Base-by-base conservation (phyloP, 1,140 invertebrate species). In the Hyphantria cunea region DNA sequence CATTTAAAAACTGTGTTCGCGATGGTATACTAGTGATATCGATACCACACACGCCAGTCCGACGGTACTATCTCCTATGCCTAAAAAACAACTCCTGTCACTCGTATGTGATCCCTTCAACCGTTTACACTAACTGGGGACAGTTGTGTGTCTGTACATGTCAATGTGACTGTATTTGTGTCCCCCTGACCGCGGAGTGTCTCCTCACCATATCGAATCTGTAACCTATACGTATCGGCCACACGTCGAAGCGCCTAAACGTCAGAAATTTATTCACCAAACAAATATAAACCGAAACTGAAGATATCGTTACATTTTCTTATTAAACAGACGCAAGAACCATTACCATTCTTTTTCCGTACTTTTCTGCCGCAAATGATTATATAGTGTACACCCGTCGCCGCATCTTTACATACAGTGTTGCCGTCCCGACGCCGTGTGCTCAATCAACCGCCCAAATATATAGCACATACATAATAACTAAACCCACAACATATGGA, bases 21-120 rank as follows among this genome's bases (percentile, higher is more conserved):
- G 17, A 25, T 25, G 17, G 17, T 25, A 25, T 25, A 25, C 17
- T 25, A 3, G 17, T 25, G 7, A 7, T 3, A 39, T 39, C 7
- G 9, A n/a, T 7, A 7, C 37, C 9, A 39, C 37, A 39, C n/a
- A 25, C 37, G 2, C 37, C 37, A n/a, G 37, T 25, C 17, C 3
- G 37, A 9, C 45, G 14, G 25, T 15, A 48, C n/a, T 48, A 31
- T 60, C 11, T 49, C 71, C 65, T 68, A 65, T 42, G 42, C 49
- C 62, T 73, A 73, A 42, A 25, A 25, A 68, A 60, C 64, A 66
- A 72, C 48, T 56, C 51, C 67, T 70, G 70, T 78, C 75, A 78
- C 74, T 76, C 78, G 74, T 81, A 58, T 71, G 77, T 87, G 86
- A 82, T 87, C 84, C 84, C 84, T 80, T 76, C 75, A 89, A 84